Evolutionary conservation across 1,140 invertebrate genomes (phyloP).

Genomic region (Trichonephila clavata): DNA sequence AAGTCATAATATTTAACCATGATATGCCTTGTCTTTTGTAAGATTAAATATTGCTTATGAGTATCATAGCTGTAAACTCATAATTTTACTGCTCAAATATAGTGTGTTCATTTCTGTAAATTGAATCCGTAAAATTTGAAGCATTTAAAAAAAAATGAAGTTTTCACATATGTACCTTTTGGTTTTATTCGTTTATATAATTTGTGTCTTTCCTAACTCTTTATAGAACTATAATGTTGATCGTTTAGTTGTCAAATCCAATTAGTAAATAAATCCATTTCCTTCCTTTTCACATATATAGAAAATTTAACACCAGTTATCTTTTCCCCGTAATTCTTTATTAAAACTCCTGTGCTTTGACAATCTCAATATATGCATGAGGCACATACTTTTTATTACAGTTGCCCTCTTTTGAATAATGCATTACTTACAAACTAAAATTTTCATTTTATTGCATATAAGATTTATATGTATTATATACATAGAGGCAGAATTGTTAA

Average conservation of each 20-base stretch:
- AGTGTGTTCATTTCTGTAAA: background rate
- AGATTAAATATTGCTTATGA: background rate
- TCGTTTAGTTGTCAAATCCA: too few relatives aligned
- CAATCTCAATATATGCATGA: background rate
- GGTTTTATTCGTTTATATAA: background rate
- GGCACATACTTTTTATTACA: background rate
- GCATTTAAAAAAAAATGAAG: background rate
- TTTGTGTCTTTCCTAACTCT: background rate
- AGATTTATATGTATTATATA: background rate
- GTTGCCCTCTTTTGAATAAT: background rate
- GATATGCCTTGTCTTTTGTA: conserved; percentile 2
- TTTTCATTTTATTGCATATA: background rate
- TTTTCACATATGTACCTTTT: background rate
- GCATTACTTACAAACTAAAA: background rate
- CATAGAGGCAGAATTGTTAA: background rate
- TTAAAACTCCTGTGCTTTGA: background rate
- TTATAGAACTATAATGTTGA: background rate
- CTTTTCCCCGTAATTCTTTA: too few relatives aligned
- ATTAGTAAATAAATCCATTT: too few relatives aligned
- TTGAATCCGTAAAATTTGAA: background rate
- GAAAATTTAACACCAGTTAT: too few relatives aligned
- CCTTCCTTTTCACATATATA: too few relatives aligned
- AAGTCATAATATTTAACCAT: background rate
- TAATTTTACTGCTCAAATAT: background rate
- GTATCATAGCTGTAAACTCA: too few relatives aligned